These are phyloP conservation scores for Gracilinanus agilis DNA, from an alignment of 2,113 vertebrate genomes.

Conservation along the genomic window DNA sequence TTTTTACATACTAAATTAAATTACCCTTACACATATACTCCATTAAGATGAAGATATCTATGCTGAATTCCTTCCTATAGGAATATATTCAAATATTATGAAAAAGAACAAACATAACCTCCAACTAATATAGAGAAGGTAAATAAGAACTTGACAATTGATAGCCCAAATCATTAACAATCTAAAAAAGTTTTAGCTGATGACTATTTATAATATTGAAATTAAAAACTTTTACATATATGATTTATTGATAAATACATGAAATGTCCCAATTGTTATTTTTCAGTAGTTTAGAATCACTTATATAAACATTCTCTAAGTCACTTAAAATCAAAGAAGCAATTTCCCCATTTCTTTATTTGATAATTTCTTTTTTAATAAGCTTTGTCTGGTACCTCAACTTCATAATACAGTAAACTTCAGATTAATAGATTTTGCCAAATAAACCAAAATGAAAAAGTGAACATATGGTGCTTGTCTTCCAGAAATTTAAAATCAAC, in stretches of 20 bases:
- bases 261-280: not conserved
- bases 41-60: not conserved
- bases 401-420: not conserved
- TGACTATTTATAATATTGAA: not conserved
- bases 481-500: slow-evolving; percentile 28
- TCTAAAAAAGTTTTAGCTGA: not conserved
- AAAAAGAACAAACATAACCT: slow-evolving; percentile 13
- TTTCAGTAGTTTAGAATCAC: not conserved
- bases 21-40: not conserved
- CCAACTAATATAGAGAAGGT: not conserved
- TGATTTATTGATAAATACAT: not conserved
- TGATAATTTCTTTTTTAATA: slow-evolving; percentile 19
- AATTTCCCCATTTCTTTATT: not conserved
- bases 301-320: not conserved
- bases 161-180: not conserved
- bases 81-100: not conserved
- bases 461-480: not conserved
- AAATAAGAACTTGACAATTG: not conserved
- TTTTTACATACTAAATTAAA: not conserved
- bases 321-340: not conserved
- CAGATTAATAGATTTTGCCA: not conserved
- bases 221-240: not conserved
- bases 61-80: not conserved
- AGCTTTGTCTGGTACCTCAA: slow-evolving; percentile 7
- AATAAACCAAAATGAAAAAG: slow-evolving; percentile 21